These are phyloP conservation scores for Thymallus thymallus DNA, from an alignment of 2,113 vertebrate genomes.

Conservation along the genomic window DNA sequence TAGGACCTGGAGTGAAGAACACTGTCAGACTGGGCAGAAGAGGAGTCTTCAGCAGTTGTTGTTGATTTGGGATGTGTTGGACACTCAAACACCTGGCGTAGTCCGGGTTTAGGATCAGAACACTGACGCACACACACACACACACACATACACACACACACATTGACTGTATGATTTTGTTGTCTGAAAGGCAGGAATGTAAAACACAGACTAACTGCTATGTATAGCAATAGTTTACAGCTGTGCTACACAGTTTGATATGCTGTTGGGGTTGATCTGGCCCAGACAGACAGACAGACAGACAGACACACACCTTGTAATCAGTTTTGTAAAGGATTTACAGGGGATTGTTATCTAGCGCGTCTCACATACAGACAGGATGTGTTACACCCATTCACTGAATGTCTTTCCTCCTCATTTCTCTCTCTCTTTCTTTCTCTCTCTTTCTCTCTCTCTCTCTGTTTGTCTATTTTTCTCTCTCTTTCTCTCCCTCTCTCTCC, in stretches of 20 bases:
- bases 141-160: too few relatives aligned
- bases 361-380: slow-evolving; percentile 12
- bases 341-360: slow-evolving; percentile 1
- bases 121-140: background rate
- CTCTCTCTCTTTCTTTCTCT: slow-evolving; percentile 12
- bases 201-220: background rate
- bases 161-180: background rate
- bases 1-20: background rate
- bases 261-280: background rate
- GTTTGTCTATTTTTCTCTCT: slow-evolving; percentile 42
- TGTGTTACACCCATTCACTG: slow-evolving; percentile 40
- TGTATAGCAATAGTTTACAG: background rate
- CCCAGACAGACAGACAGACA: background rate
- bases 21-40: background rate
- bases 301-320: too few relatives aligned
- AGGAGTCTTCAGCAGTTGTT: too few relatives aligned
- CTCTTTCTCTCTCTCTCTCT: slow-evolving; percentile 42
- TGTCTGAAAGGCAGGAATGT: background rate
- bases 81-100: background rate
- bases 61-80: too few relatives aligned
- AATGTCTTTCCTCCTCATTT: slow-evolving; percentile 21
- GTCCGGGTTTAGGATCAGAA: background rate
- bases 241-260: slow-evolving; percentile 28
- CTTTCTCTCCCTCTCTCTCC: slow-evolving; percentile 43
- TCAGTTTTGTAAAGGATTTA: background rate